These are phyloP conservation scores for Drosophila elegans DNA, from an alignment of 1,140 invertebrate genomes.

Conservation along the genomic window DNA sequence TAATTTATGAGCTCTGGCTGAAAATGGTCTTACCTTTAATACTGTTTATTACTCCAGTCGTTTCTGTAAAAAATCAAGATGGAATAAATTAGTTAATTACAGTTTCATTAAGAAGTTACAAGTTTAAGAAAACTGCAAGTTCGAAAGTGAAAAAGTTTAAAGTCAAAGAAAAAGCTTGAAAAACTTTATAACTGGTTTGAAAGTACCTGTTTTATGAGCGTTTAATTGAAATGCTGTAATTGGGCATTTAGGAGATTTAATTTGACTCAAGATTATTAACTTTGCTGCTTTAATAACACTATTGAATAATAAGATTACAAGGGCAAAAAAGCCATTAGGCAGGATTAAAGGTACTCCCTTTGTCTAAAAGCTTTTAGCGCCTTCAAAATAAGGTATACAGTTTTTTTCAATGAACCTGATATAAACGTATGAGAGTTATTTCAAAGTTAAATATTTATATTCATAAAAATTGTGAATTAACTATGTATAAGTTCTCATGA, in stretches of 20 bases:
- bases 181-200: conserved; percentile 21
- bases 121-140: conserved; percentile 28
- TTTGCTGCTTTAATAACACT: not conserved
- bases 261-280: conserved; percentile 2
- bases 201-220: conserved; percentile 6
- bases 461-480: not conserved
- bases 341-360: not conserved
- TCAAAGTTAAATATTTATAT: not conserved
- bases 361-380: not conserved
- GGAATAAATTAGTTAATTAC: conserved; percentile 36
- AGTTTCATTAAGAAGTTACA: conserved; percentile 17
- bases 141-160: conserved; percentile 25
- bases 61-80: conserved; percentile 26
- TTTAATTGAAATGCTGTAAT: conserved; percentile 20
- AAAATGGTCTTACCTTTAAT: conserved; percentile 28
- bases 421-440: not conserved
- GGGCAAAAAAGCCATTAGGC: no score
- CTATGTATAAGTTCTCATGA: not conserved
- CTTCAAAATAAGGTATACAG: not conserved
- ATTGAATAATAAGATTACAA: no score
- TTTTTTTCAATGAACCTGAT: conserved; percentile 7
- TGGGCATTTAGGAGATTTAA: conserved; percentile 11
- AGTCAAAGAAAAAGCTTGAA: conserved; percentile 19
- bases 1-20: not conserved
- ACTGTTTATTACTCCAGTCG: not conserved